A percentile compares a stretch with the other conserved stretches of the same genome.
These are phyloP conservation scores for Pampusana beccarii DNA, from an alignment of 2,113 vertebrate species.

Conservation along the genomic window DNA sequence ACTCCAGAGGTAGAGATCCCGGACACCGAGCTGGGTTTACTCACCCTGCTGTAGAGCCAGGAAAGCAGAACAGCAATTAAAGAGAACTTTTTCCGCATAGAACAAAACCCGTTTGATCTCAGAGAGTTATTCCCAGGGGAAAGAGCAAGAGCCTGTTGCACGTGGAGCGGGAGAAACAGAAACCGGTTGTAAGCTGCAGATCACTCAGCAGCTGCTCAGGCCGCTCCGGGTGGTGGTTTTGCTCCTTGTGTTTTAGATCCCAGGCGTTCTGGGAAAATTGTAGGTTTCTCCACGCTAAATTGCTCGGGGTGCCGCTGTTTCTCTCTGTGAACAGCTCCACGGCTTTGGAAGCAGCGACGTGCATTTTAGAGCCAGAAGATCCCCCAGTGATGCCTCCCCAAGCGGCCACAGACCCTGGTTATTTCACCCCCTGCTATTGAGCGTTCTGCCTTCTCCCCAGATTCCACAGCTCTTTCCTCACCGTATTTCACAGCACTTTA, in stretches of 20 bases:
- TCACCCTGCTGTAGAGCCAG: neutral
- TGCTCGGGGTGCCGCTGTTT: neutral
- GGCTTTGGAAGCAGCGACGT: neutral
- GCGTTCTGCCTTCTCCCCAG: neutral
- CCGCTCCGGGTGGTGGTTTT: neutral
- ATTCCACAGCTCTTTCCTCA: neutral
- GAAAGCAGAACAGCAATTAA: neutral
- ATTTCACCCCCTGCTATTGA: accelerated
- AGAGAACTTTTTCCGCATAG: neutral
- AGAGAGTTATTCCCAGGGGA: neutral
- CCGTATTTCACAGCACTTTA: neutral
- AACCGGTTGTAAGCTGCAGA: neutral
- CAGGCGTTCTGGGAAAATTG: neutral
- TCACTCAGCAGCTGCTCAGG: neutral
- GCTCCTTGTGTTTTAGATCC: neutral
- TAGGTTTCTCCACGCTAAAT: neutral
- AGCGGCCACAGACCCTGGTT: neutral
- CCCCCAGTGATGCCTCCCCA: neutral
- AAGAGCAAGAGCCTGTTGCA: neutral
- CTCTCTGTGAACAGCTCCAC: neutral
- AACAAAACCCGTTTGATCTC: neutral
- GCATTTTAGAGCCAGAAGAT: neutral
- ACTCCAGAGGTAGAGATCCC: conserved; percentile 13
- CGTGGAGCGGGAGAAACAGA: neutral
- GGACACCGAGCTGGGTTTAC: neutral